Evolutionary conservation across 2,888 invertebrate species (phyloP).

Genomic region (Leptopterna dolabrata): DNA sequence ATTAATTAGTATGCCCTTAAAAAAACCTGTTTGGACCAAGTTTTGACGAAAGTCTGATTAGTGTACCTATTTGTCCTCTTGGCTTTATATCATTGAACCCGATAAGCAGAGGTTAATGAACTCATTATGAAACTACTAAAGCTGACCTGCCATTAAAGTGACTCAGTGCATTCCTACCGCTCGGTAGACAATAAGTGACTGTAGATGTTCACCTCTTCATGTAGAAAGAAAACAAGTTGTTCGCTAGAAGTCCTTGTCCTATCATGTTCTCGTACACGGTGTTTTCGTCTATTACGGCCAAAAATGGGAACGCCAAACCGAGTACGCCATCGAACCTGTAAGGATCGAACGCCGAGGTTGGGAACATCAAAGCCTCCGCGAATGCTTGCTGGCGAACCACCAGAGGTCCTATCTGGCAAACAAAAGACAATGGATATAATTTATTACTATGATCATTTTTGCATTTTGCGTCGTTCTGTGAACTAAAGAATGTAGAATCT

Average conservation of each 20-base stretch:
- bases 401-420: constrained; percentile 69
- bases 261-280: constrained; percentile 95
- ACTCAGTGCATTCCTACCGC: too few relatives aligned
- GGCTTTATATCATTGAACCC: too few relatives aligned
- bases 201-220: constrained; percentile 23
- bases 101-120: too few relatives aligned
- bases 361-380: constrained; percentile 95
- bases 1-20: too few relatives aligned
- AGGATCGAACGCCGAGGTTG: constrained; percentile 94
- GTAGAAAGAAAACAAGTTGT: constrained; percentile 42
- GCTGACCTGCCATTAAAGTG: too few relatives aligned
- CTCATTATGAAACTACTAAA: too few relatives aligned
- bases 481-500: neutral
- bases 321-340: constrained; percentile 99
- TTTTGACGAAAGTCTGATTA: too few relatives aligned
- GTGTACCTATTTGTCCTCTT: too few relatives aligned
- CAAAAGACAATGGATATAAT: neutral
- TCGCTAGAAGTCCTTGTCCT: constrained; percentile 69
- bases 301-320: constrained; percentile 89
- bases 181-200: too few relatives aligned
- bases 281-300: constrained; percentile 82
- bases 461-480: neutral
- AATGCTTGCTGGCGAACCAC: constrained; percentile 80
- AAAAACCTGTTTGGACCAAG: too few relatives aligned
- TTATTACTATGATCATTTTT: neutral